Evolutionary conservation across 2,797 vertebrate species (phyloP).

Genomic region (Premnoplex brunnescens): DNA sequence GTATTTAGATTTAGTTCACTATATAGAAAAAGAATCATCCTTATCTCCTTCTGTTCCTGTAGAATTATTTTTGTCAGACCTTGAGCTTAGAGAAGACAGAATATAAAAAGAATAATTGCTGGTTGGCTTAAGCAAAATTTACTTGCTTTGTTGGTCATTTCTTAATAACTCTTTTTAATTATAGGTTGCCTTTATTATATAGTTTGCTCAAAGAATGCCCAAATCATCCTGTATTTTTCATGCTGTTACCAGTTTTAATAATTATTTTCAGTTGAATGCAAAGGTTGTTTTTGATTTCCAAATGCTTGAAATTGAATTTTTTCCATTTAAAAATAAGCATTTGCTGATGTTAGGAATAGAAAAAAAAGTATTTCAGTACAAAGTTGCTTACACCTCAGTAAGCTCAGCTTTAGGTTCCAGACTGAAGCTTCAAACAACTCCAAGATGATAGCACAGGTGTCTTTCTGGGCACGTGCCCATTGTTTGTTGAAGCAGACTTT

Average conservation of each 20-base stretch:
- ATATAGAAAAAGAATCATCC: not conserved
- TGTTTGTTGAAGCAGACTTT: not conserved
- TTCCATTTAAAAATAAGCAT: not conserved
- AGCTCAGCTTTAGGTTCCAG: not conserved
- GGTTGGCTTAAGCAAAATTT: not conserved
- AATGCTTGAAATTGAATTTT: not conserved
- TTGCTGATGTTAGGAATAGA: not conserved
- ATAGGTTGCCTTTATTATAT: not conserved
- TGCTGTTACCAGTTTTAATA: not conserved
- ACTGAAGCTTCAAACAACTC: not conserved
- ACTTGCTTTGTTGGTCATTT: not conserved
- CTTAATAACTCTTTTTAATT: not conserved
- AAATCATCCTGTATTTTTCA: not conserved
- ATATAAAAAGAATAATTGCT: not conserved
- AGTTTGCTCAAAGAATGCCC: not conserved
- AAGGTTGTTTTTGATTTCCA: not conserved
- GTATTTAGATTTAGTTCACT: not conserved
- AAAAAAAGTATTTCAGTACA: not conserved
- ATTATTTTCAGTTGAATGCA: not conserved
- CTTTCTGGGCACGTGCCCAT: fast-evolving
- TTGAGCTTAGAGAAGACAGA: not conserved
- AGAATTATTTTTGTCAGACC: not conserved
- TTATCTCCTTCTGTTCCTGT: not conserved
- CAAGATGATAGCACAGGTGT: not conserved
- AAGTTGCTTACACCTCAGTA: not conserved